phyloP scores from a whole-genome alignment of 2,113 vertebrate genomes.

The Antechinus stuartii region DNA sequence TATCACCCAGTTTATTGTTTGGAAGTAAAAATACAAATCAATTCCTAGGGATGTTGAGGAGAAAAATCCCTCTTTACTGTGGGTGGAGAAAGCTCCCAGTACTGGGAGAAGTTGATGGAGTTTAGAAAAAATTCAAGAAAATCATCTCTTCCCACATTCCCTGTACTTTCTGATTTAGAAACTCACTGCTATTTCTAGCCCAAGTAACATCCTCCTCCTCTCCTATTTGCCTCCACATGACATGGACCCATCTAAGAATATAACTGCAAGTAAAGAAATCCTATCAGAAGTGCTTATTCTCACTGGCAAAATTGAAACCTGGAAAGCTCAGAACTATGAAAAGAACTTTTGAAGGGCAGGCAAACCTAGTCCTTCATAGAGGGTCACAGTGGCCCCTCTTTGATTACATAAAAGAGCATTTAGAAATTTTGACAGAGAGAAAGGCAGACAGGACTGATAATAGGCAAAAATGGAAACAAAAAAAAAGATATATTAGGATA shows the following conservation, averaged over 20 bases:
- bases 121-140: constrained; percentile 14
- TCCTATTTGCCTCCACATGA: background rate
- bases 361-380: background rate
- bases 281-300: fast-evolving
- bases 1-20: background rate
- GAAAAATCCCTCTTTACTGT: background rate
- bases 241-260: background rate
- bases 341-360: constrained; percentile 1
- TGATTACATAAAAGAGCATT: background rate
- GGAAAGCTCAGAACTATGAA: constrained; percentile 23
- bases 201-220: background rate
- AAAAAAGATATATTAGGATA: background rate
- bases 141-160: background rate
- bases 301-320: background rate
- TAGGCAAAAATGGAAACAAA: background rate
- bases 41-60: background rate
- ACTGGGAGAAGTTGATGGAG: background rate
- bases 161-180: constrained; percentile 18
- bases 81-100: background rate
- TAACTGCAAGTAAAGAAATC: background rate
- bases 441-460: background rate
- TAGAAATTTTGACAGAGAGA: background rate
- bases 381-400: background rate
- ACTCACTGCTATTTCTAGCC: background rate
- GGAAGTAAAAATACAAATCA: background rate